phyloP scores from a whole-genome alignment of 2,888 invertebrate genomes.

The Ochropacha duplaris region DNA sequence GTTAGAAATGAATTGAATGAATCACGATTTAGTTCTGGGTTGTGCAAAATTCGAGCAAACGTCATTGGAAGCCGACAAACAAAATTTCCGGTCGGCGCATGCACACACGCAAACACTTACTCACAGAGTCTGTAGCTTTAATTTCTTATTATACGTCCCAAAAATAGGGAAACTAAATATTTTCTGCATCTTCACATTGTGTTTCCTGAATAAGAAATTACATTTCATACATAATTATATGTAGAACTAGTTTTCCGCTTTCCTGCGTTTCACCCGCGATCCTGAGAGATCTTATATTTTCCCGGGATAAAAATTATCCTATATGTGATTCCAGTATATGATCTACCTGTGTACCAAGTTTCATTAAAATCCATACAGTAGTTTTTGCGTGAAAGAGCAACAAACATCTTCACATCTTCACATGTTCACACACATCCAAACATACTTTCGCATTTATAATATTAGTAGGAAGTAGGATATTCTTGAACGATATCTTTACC shows the following conservation, averaged over 20 bases:
- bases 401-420: too few relatives aligned
- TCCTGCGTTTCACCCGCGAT: too few relatives aligned
- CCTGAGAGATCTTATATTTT: too few relatives aligned
- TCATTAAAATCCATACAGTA: too few relatives aligned
- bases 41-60: not conserved
- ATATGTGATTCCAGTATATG: too few relatives aligned
- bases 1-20: not conserved
- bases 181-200: constrained; percentile 57
- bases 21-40: not conserved
- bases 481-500: not conserved
- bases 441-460: too few relatives aligned
- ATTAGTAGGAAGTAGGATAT: too few relatives aligned
- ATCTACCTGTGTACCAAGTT: too few relatives aligned
- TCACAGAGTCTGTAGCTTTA: constrained; percentile 67
- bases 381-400: too few relatives aligned
- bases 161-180: constrained; percentile 65
- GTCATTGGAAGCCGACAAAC: not conserved
- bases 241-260: too few relatives aligned
- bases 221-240: constrained; percentile 13
- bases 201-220: constrained; percentile 61
- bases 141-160: constrained; percentile 67
- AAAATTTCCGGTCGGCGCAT: constrained; percentile 6
- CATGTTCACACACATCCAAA: too few relatives aligned
- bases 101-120: constrained; percentile 52
- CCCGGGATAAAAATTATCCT: too few relatives aligned